Conservation (phyloP, 2,888 invertebrate genomes). For the Campoletis raptor region DNA sequence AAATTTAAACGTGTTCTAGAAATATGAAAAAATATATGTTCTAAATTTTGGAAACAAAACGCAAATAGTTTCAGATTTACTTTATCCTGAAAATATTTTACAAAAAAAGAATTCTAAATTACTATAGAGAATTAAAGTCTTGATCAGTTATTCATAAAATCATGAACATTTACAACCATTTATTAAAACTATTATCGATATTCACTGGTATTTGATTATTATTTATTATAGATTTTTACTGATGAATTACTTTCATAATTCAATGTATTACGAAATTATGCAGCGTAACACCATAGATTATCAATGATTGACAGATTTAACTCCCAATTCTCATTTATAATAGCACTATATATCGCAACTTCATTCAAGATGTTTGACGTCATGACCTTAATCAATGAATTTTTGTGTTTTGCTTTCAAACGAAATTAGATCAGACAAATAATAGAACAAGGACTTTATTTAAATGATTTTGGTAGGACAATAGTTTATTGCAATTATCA, state of each 20-base stretch:
- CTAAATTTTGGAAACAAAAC: not conserved
- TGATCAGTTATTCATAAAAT: not conserved
- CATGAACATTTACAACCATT: not conserved
- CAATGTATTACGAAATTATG: not conserved
- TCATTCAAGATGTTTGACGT: not conserved
- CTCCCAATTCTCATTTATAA: not conserved
- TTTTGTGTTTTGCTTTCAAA: not conserved
- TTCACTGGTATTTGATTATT: not conserved
- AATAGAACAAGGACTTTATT: not conserved
- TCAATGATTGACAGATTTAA: not conserved
- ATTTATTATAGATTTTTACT: not conserved
- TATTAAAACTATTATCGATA: not conserved
- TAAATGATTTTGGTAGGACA: not conserved
- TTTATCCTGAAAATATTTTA: not conserved
- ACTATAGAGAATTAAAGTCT: no score
- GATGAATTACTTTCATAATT: not conserved
- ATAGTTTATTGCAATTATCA: not conserved
- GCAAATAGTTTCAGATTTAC: not conserved
- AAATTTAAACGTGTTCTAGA: no score
- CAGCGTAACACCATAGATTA: not conserved
- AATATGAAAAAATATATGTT: no score
- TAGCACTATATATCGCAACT: not conserved
- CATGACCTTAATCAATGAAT: not conserved
- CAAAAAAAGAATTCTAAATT: not conserved
- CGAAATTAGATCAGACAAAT: not conserved